These are phyloP conservation scores for Rhabdophis nuchalis DNA, from an alignment of 2,797 vertebrate species.

Conservation along the genomic window DNA sequence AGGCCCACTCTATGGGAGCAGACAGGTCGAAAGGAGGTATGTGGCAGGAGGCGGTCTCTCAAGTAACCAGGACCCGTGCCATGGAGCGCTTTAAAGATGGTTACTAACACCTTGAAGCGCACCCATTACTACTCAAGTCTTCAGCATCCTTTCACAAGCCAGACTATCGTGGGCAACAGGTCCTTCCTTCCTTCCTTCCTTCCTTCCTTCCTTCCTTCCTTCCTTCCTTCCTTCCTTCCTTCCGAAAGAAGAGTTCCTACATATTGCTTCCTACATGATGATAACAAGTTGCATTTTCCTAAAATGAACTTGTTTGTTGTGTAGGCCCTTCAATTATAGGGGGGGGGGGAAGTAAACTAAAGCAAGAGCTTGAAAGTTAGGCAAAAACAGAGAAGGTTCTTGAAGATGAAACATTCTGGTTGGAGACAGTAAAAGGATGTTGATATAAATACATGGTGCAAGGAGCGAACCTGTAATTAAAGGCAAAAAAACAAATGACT, in stretches of 20 bases:
- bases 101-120: no score
- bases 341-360: background rate
- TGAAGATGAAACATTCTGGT: background rate
- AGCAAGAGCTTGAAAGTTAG: background rate
- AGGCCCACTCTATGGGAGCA: no score
- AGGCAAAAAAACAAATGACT: background rate
- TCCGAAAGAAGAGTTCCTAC: background rate
- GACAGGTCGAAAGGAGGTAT: no score
- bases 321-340: background rate
- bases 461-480: background rate
- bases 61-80: no score
- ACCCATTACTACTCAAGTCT: background rate
- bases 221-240: background rate
- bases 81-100: no score
- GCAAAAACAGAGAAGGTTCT: background rate
- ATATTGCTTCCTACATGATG: background rate
- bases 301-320: background rate
- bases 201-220: no score
- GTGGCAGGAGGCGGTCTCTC: no score
- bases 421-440: background rate
- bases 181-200: background rate
- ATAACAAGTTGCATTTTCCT: background rate
- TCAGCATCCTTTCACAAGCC: background rate
- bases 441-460: background rate
- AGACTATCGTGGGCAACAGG: background rate